Evolutionary conservation across 2,888 invertebrate species (phyloP), one percentile per base, ranked within the genome.

Genomic region (Apoderus coryli): DNA sequence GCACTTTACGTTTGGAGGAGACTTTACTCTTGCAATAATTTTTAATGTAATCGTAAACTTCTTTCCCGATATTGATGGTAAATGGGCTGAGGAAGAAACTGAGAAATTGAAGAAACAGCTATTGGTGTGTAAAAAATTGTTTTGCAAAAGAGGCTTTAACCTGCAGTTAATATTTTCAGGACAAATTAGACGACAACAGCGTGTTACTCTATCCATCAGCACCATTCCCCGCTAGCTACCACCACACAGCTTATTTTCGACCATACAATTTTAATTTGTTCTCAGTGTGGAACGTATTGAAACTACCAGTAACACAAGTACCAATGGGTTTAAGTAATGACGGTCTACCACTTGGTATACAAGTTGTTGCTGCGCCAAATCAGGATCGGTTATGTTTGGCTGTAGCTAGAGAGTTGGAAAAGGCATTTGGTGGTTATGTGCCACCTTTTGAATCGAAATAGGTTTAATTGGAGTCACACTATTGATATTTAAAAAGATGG

Each of bases 181-280:
- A 72, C 12, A 61, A 75, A 35, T 59, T 93, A 14, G 80, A 79
- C 6, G 63, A 72, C 4, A 68, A 84, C 52, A 89, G 88, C 0
- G 75, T 93, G 3, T 59, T 93, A 4, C 52, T 93, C 31, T 88
- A 77, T 54, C 89, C 89, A 16, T 73, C 80, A 4, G 76, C 76
- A 35, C 84, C 90, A 0, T 65, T 66, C 35, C 67, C 77, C 3
- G 85, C 92, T 0, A 77, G 78, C 10, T 80, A 80, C 54, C 90
- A 92, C 60, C 76, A 78, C 54, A 72, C 80, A 32, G 67, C 79
- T 11, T 65, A 80, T 39, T 53, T 84, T 6, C 71, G 80, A 30
- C 76, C 84, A 1, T 79, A 69, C 58, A 88, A 90, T 61, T 86
- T 88, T 54, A 69, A 72, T 27, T 86, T 88, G 58, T 88, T 82